Conservation (phyloP, 1,140 invertebrate species). For the Drosophila willistoni region DNA sequence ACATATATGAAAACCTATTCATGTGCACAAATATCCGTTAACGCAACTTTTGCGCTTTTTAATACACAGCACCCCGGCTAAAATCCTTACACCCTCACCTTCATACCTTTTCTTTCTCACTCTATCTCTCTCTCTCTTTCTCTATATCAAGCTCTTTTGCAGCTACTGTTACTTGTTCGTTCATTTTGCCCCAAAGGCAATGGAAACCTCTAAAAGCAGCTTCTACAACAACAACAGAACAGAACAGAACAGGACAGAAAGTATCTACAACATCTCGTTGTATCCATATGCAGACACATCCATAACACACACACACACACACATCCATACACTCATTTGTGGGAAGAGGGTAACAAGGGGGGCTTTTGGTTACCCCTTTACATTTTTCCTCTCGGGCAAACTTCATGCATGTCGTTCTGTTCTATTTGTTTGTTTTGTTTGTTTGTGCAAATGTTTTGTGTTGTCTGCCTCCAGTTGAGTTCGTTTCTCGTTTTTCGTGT, state of each 20-base stretch:
- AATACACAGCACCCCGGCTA: conserved; percentile 46
- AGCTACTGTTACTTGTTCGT: conserved; percentile 32
- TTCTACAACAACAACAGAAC: conserved; percentile 48
- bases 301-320: conserved; percentile 15
- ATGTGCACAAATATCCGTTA: conserved; percentile 58
- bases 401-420: conserved; percentile 37
- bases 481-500: conserved; percentile 53
- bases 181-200: conserved; percentile 55
- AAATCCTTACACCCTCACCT: conserved; percentile 11
- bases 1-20: conserved; percentile 50
- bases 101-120: neutral
- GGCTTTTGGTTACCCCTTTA: conserved; percentile 30
- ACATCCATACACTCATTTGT: neutral
- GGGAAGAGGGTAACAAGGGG: neutral
- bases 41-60: conserved; percentile 71
- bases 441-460: conserved; percentile 32
- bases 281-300: conserved; percentile 23
- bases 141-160: too few relatives aligned
- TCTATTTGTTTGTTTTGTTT: conserved; percentile 29
- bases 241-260: conserved; percentile 25
- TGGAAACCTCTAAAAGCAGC: conserved; percentile 54
- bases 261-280: conserved; percentile 8
- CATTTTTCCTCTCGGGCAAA: conserved; percentile 9
- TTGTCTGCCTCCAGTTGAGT: conserved; percentile 21
- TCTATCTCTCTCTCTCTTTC: neutral